Conservation (phyloP, 2,113 vertebrate genomes). For the Trogon surrucura region DNA sequence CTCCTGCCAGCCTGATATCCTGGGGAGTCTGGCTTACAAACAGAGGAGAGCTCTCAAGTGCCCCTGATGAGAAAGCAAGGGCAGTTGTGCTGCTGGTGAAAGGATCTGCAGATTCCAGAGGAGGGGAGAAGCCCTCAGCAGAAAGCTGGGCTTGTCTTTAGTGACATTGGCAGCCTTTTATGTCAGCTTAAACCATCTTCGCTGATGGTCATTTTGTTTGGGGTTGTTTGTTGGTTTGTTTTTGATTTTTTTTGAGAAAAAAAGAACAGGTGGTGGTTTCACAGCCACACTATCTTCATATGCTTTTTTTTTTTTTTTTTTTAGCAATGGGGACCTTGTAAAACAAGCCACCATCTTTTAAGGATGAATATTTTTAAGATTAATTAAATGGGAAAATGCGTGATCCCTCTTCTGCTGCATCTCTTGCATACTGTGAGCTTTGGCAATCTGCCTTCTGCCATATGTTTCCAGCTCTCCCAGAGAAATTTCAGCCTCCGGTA, state of each 20-base stretch:
- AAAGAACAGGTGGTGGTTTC: background rate
- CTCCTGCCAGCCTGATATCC: background rate
- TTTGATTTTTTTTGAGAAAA: background rate
- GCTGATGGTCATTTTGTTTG: no score
- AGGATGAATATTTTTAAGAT: background rate
- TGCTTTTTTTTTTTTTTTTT: background rate
- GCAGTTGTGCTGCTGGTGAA: background rate
- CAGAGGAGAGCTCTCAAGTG: slow-evolving; percentile 16
- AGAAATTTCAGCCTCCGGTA: background rate
- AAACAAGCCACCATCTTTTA: background rate
- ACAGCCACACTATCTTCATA: background rate
- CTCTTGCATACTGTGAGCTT: background rate
- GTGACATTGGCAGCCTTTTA: background rate
- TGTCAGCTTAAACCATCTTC: background rate
- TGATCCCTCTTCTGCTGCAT: background rate
- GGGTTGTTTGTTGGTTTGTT: no score
- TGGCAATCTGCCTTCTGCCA: slow-evolving; percentile 30
- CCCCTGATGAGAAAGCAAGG: background rate
- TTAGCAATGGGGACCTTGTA: background rate
- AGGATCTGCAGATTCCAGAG: background rate
- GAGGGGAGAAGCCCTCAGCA: background rate
- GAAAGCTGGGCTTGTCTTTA: background rate
- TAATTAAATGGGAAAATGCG: background rate
- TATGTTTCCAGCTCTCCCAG: background rate
- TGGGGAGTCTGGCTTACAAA: background rate